These are phyloP conservation scores for Ivindomyrus marchei DNA, from an alignment of 2,113 vertebrate genomes.

Conservation along the genomic window DNA sequence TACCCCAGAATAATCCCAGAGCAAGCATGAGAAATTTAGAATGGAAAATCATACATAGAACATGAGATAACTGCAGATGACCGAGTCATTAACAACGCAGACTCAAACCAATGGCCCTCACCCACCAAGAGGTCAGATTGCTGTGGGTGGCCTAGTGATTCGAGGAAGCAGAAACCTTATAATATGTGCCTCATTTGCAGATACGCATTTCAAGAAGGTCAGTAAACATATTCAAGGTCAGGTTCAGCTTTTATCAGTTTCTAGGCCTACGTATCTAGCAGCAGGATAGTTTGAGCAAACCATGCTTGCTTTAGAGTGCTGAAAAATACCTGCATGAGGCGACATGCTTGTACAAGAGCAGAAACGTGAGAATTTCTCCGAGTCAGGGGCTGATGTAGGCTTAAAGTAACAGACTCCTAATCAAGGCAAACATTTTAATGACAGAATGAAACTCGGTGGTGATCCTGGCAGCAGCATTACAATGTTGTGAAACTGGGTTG, in stretches of 20 bases:
- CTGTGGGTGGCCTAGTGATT: background rate
- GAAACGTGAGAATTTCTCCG: background rate
- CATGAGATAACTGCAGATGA: background rate
- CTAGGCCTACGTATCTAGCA: background rate
- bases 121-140: background rate
- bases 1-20: conserved; percentile 12
- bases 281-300: background rate
- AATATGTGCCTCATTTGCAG: background rate
- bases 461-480: background rate
- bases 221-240: background rate
- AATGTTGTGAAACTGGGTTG: background rate
- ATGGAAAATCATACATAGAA: background rate
- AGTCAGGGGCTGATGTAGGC: background rate
- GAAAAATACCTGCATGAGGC: background rate
- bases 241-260: background rate
- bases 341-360: background rate
- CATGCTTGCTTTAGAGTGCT: background rate
- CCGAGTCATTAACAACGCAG: background rate
- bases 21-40: background rate
- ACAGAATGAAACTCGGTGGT: background rate
- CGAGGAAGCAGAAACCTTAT: background rate
- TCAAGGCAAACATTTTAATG: background rate
- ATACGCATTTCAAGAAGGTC: background rate
- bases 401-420: background rate
- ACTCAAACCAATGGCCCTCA: background rate